Evolutionary conservation across 2,113 vertebrate genomes (phyloP).

Genomic region (Chlorodrepanis virens): DNA sequence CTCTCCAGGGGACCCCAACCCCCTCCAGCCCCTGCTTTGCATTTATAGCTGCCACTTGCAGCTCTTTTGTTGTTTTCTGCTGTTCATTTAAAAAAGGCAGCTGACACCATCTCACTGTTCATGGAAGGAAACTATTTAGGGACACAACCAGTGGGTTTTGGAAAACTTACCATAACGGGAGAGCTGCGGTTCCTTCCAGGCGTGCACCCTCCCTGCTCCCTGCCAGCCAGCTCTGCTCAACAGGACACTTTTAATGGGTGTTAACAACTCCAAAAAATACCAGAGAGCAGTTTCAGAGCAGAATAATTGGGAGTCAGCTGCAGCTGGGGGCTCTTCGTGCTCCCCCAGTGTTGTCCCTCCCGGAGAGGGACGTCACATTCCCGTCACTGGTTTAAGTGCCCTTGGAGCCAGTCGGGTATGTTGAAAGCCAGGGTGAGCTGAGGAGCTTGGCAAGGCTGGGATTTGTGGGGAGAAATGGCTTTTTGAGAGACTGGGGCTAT

Average conservation of each 20-base stretch:
- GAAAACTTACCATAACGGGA: not conserved
- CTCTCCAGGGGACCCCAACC: not conserved
- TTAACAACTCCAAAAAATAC: not conserved
- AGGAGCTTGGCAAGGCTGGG: not conserved
- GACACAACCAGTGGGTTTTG: conserved; percentile 20
- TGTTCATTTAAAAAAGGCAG: not conserved
- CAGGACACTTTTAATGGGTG: not conserved
- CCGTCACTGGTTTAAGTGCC: not conserved
- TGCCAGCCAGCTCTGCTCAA: not conserved
- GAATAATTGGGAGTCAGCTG: not conserved
- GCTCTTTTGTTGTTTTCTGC: conserved; percentile 9
- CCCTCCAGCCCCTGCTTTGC: not conserved
- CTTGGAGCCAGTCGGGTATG: not conserved
- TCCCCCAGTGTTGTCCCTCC: not conserved
- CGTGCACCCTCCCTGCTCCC: not conserved
- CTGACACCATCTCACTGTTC: not conserved
- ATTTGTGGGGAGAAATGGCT: not conserved
- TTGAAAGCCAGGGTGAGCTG: not conserved
- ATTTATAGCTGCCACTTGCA: not conserved
- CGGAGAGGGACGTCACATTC: not conserved
- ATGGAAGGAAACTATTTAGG: conserved; percentile 40
- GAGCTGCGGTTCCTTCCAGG: not conserved
- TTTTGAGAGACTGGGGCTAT: not conserved
- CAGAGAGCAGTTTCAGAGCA: not conserved
- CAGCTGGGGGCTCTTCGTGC: not conserved